Percentiles rank a stretch among this genome's conserved stretches.
Conservation (phyloP, 2,888 invertebrate species). For the Ophion slaviceki region DNA sequence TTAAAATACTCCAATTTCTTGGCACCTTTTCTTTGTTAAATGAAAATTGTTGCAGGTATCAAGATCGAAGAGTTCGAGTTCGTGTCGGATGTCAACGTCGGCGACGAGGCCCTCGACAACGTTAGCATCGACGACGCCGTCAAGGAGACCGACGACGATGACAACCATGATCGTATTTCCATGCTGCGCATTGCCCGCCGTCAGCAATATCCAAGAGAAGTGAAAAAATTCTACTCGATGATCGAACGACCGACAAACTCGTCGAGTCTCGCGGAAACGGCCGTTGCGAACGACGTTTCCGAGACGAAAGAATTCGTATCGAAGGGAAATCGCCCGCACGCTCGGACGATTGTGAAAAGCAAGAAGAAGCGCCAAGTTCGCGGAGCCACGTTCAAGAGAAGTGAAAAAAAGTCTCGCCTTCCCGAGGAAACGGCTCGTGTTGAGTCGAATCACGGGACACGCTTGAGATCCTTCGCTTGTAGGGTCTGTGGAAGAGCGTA, state of each 20-base stretch:
- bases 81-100: background rate
- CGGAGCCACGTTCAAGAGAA: background rate
- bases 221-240: too few species aligned
- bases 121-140: background rate
- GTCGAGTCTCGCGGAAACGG: background rate
- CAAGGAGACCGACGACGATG: too few species aligned
- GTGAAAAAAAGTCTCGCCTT: background rate
- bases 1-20: too few species aligned
- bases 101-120: background rate
- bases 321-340: conserved; percentile 12
- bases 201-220: too few species aligned
- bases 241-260: too few species aligned
- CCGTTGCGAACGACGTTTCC: conserved; percentile 4
- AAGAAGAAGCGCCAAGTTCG: background rate
- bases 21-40: background rate
- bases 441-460: too few species aligned
- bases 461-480: too few species aligned
- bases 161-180: too few species aligned
- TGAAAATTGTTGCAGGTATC: background rate
- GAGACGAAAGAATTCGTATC: conserved; percentile 28
- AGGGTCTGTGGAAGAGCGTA: too few species aligned
- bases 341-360: background rate
- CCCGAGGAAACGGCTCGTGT: background rate
- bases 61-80: background rate
- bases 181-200: too few species aligned